Evolutionary conservation across 2,113 vertebrate species (phyloP).

Genomic region (Myrmophylax atrothorax): DNA sequence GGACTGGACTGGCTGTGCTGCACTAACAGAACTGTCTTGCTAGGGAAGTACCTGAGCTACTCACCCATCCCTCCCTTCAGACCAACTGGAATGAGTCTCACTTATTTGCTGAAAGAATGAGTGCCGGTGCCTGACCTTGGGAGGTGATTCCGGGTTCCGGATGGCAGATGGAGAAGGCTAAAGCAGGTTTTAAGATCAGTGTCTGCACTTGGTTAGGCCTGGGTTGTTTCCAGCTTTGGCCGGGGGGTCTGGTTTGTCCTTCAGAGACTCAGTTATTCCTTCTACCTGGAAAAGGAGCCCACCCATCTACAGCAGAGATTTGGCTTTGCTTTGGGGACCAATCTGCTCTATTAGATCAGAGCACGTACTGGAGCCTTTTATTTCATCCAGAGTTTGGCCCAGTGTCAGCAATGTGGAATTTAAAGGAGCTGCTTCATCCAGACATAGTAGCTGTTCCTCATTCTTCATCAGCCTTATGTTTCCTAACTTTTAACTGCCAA

Average conservation of each 20-base stretch:
- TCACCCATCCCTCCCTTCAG: background rate
- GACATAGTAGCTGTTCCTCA: background rate
- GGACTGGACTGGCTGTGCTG: background rate
- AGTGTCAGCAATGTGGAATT: background rate
- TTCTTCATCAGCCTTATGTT: background rate
- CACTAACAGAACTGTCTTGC: background rate
- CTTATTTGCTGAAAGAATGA: background rate
- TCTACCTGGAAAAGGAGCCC: background rate
- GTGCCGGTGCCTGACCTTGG: background rate
- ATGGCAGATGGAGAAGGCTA: background rate
- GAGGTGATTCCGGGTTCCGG: background rate
- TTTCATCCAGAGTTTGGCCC: background rate
- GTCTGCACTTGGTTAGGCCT: background rate
- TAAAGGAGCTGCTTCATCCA: background rate
- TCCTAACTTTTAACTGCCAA: background rate
- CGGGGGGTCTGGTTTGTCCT: background rate
- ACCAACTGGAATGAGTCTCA: background rate
- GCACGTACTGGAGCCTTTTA: background rate
- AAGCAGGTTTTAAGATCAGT: background rate
- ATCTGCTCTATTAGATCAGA: background rate
- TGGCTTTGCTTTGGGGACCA: background rate
- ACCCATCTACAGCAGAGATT: background rate
- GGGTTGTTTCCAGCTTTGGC: background rate
- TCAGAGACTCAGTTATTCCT: background rate
- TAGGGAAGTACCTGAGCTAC: background rate